Conservation (phyloP, 2,888 invertebrate species). For the Drosophila lacicola region DNA sequence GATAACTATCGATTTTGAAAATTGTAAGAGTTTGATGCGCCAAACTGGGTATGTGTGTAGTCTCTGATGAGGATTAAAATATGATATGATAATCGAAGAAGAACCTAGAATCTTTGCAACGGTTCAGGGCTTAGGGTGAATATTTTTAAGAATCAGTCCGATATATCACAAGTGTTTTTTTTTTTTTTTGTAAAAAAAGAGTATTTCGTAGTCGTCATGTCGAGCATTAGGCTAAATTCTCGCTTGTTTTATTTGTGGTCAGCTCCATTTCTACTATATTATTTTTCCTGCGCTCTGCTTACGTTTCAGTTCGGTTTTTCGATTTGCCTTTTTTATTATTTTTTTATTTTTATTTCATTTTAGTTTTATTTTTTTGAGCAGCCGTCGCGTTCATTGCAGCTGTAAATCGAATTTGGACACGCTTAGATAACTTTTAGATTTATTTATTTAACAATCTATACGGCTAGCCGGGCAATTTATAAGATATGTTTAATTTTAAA, state of each 20-base stretch:
- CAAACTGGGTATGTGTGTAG: no score
- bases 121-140: no score
- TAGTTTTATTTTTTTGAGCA: conserved; percentile 19
- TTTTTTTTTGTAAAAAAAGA: no score
- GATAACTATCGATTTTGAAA: no score
- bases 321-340: conserved; percentile 11
- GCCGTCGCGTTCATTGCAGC: conserved; percentile 50
- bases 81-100: no score
- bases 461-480: conserved; percentile 62
- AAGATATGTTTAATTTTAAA: conserved; percentile 32
- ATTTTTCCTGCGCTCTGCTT: conserved; percentile 23
- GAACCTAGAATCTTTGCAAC: no score
- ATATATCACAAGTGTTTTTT: no score
- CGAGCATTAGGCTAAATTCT: not conserved
- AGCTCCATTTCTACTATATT: not conserved
- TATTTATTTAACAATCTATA: conserved; percentile 70
- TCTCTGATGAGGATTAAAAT: no score
- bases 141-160: no score
- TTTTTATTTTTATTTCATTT: not conserved
- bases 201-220: no score
- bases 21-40: no score
- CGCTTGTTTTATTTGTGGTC: conserved; percentile 5
- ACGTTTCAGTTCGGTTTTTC: conserved; percentile 37
- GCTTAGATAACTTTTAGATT: conserved; percentile 76
- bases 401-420: conserved; percentile 75